Evolutionary conservation across 2,888 invertebrate genomes (phyloP), one percentile per base, ranked within the genome.

Genomic region (Cetonia aurata): DNA sequence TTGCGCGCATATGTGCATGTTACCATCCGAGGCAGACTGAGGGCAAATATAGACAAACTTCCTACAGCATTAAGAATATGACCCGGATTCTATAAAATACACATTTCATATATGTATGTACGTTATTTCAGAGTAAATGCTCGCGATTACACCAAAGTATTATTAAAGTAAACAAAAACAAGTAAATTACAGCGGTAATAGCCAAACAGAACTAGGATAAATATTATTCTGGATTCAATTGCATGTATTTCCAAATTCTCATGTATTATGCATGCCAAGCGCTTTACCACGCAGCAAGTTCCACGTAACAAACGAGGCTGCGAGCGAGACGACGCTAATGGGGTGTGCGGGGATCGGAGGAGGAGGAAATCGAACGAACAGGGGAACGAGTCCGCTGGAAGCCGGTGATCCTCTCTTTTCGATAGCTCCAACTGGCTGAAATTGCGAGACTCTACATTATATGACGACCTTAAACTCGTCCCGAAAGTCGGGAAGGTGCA

Each of bases 191-290:
- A 19, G 68, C 42, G 55, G 69, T 73, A 55, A 59, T 70, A 68
- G 73, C 71, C 66, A 69, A 69, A 72, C 69, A 69, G 71, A 71
- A 70, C 69, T 25, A 65, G 68, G 73, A 71, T 73, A 76, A 76
- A 76, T 75, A 76, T 76, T 76, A 76, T 76, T 76, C 70, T 65
- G 75, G 73, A 76, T 75, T 76, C 76, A 75, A 73, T 76, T 76
- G 75, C 75, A 73, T 75, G 74, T 74, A 75, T 76, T 74, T 72
- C 73, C 75, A 69, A 76, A 75, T 73, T 73, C 75, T 75, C 75
- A 77, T 77, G 69, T 75, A 76, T 77, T 72, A 77, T 77, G 72
- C 76, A 77, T 72, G 55, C 33, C 19, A 44, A 42, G 66, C 48
- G 52, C 53, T 56, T 44, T 62, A 67, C 44, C 55, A 53, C 53